Evolutionary conservation across 2,888 invertebrate genomes (phyloP).

Genomic region (Ochropacha duplaris): DNA sequence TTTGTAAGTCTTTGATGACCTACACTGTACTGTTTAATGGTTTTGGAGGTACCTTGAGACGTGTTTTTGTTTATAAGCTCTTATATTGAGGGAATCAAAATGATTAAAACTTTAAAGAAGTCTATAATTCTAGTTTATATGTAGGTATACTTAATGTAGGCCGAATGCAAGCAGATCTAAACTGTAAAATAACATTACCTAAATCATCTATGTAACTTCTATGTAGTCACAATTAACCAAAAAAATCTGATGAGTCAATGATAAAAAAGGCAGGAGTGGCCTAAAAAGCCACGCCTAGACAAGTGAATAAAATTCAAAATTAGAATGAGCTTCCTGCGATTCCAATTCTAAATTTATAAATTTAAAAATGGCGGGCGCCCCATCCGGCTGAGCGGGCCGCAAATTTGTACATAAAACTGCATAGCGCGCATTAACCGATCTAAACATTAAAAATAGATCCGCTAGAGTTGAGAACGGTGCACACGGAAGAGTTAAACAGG

Average conservation of each 20-base stretch:
- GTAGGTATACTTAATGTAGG: no score
- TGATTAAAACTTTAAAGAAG: no score
- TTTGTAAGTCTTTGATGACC: not conserved
- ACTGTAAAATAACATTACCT: no score
- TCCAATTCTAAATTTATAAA: constrained; percentile 69
- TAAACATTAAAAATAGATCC: constrained; percentile 80
- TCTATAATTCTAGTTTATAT: no score
- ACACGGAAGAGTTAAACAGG: constrained; percentile 27
- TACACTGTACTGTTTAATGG: not conserved
- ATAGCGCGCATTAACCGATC: constrained; percentile 76
- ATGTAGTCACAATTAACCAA: not conserved
- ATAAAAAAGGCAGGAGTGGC: constrained; percentile 47
- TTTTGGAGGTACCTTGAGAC: no score
- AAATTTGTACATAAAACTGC: constrained; percentile 81
- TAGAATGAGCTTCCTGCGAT: constrained; percentile 73
- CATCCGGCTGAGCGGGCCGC: constrained; percentile 48
- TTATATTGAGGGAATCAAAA: not conserved
- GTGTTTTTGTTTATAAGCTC: not conserved
- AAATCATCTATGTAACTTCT: no score
- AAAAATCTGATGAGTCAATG: constrained; percentile 4
- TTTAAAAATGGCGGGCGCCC: constrained; percentile 63
- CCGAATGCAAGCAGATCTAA: no score
- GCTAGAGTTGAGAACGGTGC: constrained; percentile 49
- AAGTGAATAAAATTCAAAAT: constrained; percentile 72
- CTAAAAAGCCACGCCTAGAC: constrained; percentile 64